Evolutionary conservation across 2,113 vertebrate genomes (phyloP).

Genomic region (Talpa occidentalis): DNA sequence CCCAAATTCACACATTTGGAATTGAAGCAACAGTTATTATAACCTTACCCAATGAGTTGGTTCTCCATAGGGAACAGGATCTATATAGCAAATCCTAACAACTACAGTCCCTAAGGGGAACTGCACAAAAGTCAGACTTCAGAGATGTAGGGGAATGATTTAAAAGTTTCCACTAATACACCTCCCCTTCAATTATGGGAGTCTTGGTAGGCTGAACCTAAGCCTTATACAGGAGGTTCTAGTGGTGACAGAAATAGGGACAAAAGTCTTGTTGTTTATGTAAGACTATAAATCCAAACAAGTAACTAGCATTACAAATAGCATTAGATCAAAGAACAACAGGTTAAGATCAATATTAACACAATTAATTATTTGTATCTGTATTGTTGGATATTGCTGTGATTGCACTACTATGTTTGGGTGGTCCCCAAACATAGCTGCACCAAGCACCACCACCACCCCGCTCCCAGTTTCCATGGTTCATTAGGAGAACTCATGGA

Average conservation of each 20-base stretch:
- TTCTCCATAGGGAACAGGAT: neutral
- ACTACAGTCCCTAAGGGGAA: neutral
- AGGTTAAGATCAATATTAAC: neutral
- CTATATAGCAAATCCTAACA: neutral
- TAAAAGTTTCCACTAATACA: neutral
- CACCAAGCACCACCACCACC: neutral
- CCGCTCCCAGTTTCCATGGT: neutral
- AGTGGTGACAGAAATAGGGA: neutral
- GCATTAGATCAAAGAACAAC: neutral
- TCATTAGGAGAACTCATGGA: neutral
- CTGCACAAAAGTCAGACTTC: neutral
- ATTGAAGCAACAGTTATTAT: neutral
- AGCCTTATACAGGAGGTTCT: neutral
- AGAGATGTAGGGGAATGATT: neutral
- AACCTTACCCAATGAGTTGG: neutral
- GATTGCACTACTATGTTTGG: neutral
- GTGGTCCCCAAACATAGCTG: neutral
- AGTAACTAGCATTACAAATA: neutral
- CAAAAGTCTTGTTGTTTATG: slow-evolving; percentile 9
- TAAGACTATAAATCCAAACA: neutral
- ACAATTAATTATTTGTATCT: neutral
- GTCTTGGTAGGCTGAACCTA: neutral
- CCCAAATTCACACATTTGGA: neutral
- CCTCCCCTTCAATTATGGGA: neutral
- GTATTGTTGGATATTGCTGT: neutral